A percentile compares a stretch with the other conserved stretches of the same genome.
Conservation (phyloP, 2,888 invertebrate species). For the Microplitis manilae region DNA sequence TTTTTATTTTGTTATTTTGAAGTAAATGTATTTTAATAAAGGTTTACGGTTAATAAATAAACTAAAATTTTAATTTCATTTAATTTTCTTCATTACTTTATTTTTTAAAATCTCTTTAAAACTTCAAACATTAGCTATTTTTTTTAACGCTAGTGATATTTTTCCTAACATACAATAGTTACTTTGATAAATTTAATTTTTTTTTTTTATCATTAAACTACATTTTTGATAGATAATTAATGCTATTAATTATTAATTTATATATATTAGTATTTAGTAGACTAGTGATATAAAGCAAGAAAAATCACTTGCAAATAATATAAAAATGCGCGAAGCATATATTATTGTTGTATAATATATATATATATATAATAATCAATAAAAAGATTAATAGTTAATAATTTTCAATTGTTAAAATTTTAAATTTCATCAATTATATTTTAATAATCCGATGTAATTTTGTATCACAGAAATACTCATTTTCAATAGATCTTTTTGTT, state of each 20-base stretch:
- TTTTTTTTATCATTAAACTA: background rate
- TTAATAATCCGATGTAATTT: slow-evolving; percentile 38
- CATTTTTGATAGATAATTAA: background rate
- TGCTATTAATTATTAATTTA: no score
- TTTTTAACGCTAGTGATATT: background rate
- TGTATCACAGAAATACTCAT: slow-evolving; percentile 48
- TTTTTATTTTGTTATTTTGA: background rate
- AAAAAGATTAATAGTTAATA: background rate
- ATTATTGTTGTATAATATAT: background rate
- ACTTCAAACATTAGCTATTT: background rate
- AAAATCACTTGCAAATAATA: slow-evolving; percentile 28
- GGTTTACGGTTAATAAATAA: background rate
- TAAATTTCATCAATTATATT: slow-evolving; percentile 1
- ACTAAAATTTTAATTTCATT: background rate
- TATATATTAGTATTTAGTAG: background rate
- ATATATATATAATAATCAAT: background rate
- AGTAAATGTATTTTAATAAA: background rate
- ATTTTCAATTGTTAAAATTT: slow-evolving; percentile 3
- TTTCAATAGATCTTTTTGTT: slow-evolving; percentile 19
- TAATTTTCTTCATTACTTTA: background rate
- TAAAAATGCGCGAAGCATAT: slow-evolving; percentile 23
- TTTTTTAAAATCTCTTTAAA: background rate
- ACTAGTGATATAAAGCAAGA: slow-evolving; percentile 12
- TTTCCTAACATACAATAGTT: slow-evolving; percentile 2
- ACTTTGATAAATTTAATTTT: slow-evolving; percentile 1